phyloP scores from a whole-genome alignment of 2,797 vertebrate species.

The Setipinna tenuifilis region DNA sequence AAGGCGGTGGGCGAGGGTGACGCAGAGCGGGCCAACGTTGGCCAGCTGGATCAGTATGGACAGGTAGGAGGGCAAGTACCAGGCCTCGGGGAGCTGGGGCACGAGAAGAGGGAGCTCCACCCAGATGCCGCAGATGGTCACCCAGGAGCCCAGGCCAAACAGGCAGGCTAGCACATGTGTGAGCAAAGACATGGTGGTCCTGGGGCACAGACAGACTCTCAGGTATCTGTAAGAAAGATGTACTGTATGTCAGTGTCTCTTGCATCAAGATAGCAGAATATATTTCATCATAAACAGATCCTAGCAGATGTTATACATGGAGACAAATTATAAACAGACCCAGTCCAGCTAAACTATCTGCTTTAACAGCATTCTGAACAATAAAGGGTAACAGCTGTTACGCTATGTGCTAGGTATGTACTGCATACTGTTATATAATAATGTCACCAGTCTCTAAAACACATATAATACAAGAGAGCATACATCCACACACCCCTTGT shows the following conservation, averaged over 20 bases:
- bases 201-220: neutral
- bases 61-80: constrained; percentile 76
- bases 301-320: neutral
- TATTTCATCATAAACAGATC: too few relatives aligned
- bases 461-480: neutral
- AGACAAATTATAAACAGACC: neutral
- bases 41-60: constrained; percentile 73
- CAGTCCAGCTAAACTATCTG: too few relatives aligned
- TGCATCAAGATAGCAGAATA: too few relatives aligned
- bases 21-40: constrained; percentile 70
- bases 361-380: too few relatives aligned
- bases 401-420: too few relatives aligned
- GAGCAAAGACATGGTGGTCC: constrained; percentile 56
- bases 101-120: constrained; percentile 74
- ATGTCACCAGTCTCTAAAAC: neutral
- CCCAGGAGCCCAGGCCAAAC: constrained; percentile 75
- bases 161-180: constrained; percentile 67
- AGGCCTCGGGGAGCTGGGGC: constrained; percentile 68
- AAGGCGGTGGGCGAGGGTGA: constrained; percentile 68
- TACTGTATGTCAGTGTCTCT: too few relatives aligned
- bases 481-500: neutral
- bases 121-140: constrained; percentile 76
- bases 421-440: neutral
- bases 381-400: too few relatives aligned
- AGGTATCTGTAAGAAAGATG: neutral